phyloP scores from a whole-genome alignment of 2,797 vertebrate genomes.

The Discoglossus pictus region DNA sequence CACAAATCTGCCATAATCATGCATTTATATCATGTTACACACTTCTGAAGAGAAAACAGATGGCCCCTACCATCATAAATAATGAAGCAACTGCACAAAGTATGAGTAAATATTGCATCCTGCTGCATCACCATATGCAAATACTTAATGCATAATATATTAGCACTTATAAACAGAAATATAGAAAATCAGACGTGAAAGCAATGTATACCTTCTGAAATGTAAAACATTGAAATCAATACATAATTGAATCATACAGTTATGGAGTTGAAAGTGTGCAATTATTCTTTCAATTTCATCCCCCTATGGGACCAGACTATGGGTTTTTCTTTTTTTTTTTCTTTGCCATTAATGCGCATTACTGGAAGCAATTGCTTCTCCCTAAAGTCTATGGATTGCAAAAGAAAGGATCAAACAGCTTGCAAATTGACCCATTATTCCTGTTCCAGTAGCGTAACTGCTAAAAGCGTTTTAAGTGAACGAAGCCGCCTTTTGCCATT shows the following conservation, averaged over 20 bases:
- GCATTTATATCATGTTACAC: too few relatives aligned
- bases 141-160: slow-evolving; percentile 26
- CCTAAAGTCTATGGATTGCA: slow-evolving; percentile 59
- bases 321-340: slow-evolving; percentile 52
- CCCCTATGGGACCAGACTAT: slow-evolving; percentile 57
- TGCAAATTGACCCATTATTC: slow-evolving; percentile 63
- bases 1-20: too few relatives aligned
- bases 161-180: slow-evolving; percentile 16
- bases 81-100: slow-evolving; percentile 14
- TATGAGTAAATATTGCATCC: slow-evolving; percentile 10
- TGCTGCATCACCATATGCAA: slow-evolving; percentile 8
- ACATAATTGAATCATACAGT: slow-evolving; percentile 47
- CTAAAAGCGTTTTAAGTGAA: slow-evolving; percentile 61
- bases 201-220: slow-evolving; percentile 44
- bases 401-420: slow-evolving; percentile 62
- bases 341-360: slow-evolving; percentile 57
- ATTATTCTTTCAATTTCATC: slow-evolving; percentile 58
- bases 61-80: slow-evolving; percentile 19
- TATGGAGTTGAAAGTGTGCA: slow-evolving; percentile 53
- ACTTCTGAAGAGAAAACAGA: slow-evolving; percentile 17
- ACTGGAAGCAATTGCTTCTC: slow-evolving; percentile 59
- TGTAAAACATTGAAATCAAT: slow-evolving; percentile 48
- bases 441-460: slow-evolving; percentile 49
- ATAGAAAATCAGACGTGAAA: slow-evolving; percentile 26
- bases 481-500: slow-evolving; percentile 56